Evolutionary conservation across 2,888 invertebrate species (phyloP).

Genomic region (Mimumesa dahlbomi): DNA sequence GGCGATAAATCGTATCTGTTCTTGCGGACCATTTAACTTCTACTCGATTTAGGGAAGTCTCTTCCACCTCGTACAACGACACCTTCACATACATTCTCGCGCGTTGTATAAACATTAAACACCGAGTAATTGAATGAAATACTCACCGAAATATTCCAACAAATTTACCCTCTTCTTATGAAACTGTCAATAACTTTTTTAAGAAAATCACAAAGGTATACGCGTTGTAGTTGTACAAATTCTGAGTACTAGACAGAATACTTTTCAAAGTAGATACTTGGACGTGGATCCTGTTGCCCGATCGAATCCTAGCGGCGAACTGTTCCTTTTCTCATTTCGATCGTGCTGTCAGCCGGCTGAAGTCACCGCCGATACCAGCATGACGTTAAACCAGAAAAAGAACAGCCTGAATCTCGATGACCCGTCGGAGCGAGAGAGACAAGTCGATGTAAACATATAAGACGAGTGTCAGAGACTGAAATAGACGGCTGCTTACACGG

Average conservation of each 20-base stretch:
- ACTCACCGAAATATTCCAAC: not conserved
- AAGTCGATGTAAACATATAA: conserved; percentile 54
- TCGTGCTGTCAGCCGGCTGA: conserved; percentile 36
- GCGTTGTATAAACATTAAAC: not conserved
- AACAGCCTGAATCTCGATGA: not conserved
- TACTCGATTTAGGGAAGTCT: too few relatives aligned
- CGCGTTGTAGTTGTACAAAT: too few relatives aligned
- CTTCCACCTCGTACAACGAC: too few relatives aligned
- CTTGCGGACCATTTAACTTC: too few relatives aligned
- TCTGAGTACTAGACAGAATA: too few relatives aligned
- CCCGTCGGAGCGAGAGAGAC: conserved; percentile 37
- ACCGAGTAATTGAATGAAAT: not conserved
- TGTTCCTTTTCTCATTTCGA: conserved; percentile 14
- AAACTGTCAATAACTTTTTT: not conserved
- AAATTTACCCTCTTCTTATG: not conserved
- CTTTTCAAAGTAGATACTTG: too few relatives aligned
- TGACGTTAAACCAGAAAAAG: conserved; percentile 21
- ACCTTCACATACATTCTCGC: too few relatives aligned
- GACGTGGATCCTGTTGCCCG: not conserved
- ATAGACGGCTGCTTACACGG: conserved; percentile 54
- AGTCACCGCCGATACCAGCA: conserved; percentile 36
- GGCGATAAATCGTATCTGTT: too few relatives aligned
- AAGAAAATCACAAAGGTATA: too few relatives aligned
- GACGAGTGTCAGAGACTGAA: conserved; percentile 64
- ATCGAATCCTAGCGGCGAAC: not conserved